phyloP scores from a whole-genome alignment of 2,797 vertebrate genomes.

The Saxicola maurus region DNA sequence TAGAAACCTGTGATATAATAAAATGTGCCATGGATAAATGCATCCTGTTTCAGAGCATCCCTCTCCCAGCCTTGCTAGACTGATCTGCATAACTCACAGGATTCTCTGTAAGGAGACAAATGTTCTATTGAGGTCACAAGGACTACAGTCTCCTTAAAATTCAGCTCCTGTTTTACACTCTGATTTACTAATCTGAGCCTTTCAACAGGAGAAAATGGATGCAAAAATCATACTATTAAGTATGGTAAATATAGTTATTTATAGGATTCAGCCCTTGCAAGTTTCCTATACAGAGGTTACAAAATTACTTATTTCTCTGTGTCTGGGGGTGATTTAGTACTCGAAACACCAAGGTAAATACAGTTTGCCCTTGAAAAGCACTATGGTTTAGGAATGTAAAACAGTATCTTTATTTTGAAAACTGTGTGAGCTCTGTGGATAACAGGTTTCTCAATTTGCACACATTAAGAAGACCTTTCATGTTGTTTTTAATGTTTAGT shows the following conservation, averaged over 20 bases:
- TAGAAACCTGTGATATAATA: not conserved
- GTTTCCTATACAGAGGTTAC: not conserved
- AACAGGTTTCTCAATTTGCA: constrained; percentile 12
- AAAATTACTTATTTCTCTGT: not conserved
- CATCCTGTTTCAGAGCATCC: not conserved
- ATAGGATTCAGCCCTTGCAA: not conserved
- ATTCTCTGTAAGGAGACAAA: not conserved
- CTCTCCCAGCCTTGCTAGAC: not conserved
- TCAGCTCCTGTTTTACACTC: not conserved
- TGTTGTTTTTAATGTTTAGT: not conserved
- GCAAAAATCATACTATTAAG: not conserved
- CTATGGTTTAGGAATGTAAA: not conserved
- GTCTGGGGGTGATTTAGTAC: not conserved
- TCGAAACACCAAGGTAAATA: not conserved
- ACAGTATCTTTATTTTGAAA: constrained; percentile 1
- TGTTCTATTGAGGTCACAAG: not conserved
- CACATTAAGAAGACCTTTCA: not conserved
- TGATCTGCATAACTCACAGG: not conserved
- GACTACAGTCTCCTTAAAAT: not conserved
- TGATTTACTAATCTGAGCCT: not conserved
- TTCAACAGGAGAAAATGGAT: not conserved
- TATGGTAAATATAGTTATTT: not conserved
- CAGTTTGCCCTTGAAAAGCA: not conserved
- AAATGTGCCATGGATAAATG: not conserved
- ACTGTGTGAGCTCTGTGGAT: not conserved